phyloP scores from a whole-genome alignment of 2,888 invertebrate genomes.

The Rhaphigaster nebulosa region DNA sequence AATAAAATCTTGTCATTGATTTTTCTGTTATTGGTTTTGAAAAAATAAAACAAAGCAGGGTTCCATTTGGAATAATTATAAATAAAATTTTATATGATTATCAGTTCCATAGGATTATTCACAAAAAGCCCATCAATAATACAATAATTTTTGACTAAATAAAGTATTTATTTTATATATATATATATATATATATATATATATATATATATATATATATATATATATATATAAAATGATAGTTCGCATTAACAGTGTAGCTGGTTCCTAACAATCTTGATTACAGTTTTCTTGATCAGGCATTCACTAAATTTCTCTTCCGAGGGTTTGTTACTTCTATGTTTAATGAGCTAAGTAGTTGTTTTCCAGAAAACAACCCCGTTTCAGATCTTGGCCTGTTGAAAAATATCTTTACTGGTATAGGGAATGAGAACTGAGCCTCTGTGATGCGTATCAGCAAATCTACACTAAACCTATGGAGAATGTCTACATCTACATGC shows the following conservation, averaged over 20 bases:
- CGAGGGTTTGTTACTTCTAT: not conserved
- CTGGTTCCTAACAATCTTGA: not conserved
- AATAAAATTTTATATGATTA: too few relatives aligned
- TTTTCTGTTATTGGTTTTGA: too few relatives aligned
- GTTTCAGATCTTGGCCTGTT: not conserved
- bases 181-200: too few relatives aligned
- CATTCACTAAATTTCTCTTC: not conserved
- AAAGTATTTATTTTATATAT: too few relatives aligned
- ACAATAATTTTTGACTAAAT: too few relatives aligned
- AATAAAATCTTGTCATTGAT: too few relatives aligned
- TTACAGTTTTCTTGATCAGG: not conserved
- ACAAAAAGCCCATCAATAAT: too few relatives aligned
- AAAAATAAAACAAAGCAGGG: too few relatives aligned
- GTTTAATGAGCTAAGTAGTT: not conserved
- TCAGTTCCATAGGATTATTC: too few relatives aligned
- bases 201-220: too few relatives aligned
- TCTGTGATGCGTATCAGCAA: not conserved
- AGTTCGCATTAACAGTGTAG: not conserved
- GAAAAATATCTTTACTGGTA: not conserved
- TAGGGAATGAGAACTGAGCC: not conserved
- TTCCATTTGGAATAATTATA: too few relatives aligned
- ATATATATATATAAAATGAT: too few relatives aligned
- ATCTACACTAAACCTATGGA: not conserved
- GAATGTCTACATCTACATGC: not conserved
- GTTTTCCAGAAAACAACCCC: not conserved